Evolutionary conservation across 2,888 invertebrate genomes (phyloP).

Genomic region (Cataglyphis cursor): DNA sequence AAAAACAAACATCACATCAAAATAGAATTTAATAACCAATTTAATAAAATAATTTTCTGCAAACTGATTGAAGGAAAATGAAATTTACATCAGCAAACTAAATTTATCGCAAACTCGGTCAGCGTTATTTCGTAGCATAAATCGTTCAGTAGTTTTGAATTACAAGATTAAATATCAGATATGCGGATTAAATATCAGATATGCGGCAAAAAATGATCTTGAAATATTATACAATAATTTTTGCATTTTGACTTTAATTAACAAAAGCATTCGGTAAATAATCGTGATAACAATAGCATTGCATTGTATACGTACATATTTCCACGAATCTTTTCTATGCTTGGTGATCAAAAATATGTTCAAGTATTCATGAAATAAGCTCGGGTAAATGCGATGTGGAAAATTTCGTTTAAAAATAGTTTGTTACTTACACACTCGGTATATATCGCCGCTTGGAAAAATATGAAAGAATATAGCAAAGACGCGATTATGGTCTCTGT

Average conservation of each 20-base stretch:
- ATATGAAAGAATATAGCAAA: slow-evolving; percentile 28
- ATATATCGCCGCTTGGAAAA: slow-evolving; percentile 26
- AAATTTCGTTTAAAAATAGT: slow-evolving; percentile 46
- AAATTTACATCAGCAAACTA: slow-evolving; percentile 4
- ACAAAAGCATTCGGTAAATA: not conserved
- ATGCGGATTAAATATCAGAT: slow-evolving; percentile 5
- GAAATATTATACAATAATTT: slow-evolving; percentile 7
- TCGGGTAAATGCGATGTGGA: not conserved
- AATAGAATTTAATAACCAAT: slow-evolving; percentile 21
- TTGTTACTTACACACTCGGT: not conserved
- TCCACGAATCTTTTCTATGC: not conserved
- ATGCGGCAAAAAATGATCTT: not conserved
- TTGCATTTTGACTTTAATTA: slow-evolving; percentile 5
- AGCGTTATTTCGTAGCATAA: slow-evolving; percentile 5
- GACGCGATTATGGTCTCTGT: slow-evolving; percentile 51
- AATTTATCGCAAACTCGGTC: slow-evolving; percentile 10
- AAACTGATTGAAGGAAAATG: slow-evolving; percentile 27
- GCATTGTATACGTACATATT: not conserved
- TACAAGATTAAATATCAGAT: slow-evolving; percentile 12
- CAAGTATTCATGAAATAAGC: slow-evolving; percentile 5
- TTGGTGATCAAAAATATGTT: not conserved
- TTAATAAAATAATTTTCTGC: slow-evolving; percentile 11
- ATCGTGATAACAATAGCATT: not conserved
- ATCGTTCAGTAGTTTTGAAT: not conserved
- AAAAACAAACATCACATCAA: not conserved